Evolutionary conservation across 2,888 invertebrate species (phyloP).

Genomic region (Thymelicus lineola): DNA sequence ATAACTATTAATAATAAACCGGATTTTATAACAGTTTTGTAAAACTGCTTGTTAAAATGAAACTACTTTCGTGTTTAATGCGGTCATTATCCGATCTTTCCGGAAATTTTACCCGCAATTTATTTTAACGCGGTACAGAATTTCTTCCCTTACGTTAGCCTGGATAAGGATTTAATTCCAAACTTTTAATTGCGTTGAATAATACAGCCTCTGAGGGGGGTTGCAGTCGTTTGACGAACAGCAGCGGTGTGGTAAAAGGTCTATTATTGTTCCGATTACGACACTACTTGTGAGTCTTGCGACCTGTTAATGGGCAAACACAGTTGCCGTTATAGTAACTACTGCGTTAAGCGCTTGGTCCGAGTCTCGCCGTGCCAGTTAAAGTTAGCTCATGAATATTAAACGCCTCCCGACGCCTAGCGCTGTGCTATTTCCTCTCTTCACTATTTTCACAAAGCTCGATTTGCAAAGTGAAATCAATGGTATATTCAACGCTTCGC

Average conservation of each 20-base stretch:
- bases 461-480: constrained; percentile 65
- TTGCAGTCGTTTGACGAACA: constrained; percentile 31
- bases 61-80: constrained; percentile 15
- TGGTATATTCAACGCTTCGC: constrained; percentile 43
- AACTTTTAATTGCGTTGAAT: constrained; percentile 26
- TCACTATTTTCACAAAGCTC: constrained; percentile 64
- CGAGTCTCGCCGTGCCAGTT: constrained; percentile 57
- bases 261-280: constrained; percentile 36
- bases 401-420: constrained; percentile 58
- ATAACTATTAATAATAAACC: background rate
- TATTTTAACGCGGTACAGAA: constrained; percentile 12
- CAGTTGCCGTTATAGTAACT: constrained; percentile 57
- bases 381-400: constrained; percentile 78
- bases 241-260: constrained; percentile 23
- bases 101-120: constrained; percentile 20
- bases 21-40: background rate
- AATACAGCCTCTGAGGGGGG: constrained; percentile 9
- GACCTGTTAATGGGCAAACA: constrained; percentile 41
- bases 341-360: constrained; percentile 65
- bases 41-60: constrained; percentile 13
- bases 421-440: constrained; percentile 41
- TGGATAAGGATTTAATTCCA: constrained; percentile 21
- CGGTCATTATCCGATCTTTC: constrained; percentile 13
- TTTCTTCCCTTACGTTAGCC: constrained; percentile 12
- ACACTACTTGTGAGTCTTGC: constrained; percentile 35